Percentiles rank a stretch among this genome's conserved stretches.
These are phyloP conservation scores for Apamea epomidion DNA, from an alignment of 2,888 invertebrate species.

Conservation along the genomic window DNA sequence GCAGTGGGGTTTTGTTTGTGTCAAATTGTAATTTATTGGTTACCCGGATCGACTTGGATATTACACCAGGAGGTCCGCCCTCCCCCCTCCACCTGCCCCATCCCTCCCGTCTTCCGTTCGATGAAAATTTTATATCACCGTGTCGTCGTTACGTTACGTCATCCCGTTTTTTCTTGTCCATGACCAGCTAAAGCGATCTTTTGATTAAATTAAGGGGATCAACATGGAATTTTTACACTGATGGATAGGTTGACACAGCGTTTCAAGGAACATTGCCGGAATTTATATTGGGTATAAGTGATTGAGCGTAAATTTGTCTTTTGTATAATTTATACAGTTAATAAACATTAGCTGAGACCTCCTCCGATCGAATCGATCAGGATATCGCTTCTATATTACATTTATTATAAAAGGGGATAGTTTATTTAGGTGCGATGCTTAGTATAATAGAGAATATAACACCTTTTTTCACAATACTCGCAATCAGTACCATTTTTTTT, in stretches of 20 bases:
- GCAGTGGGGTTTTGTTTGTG: slow-evolving; percentile 87
- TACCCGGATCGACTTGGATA: slow-evolving; percentile 87
- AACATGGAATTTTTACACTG: slow-evolving; percentile 89
- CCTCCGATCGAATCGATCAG: slow-evolving; percentile 74
- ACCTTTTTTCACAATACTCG: background rate
- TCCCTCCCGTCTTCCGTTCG: slow-evolving; percentile 74
- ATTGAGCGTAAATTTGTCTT: slow-evolving; percentile 84
- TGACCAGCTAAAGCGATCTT: slow-evolving; percentile 88
- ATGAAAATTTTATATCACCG: slow-evolving; percentile 89
- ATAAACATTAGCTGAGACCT: slow-evolving; percentile 81
- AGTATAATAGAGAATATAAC: background rate
- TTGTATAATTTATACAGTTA: slow-evolving; percentile 85
- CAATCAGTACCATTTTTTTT: background rate
- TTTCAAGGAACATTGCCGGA: slow-evolving; percentile 85
- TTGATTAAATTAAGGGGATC: slow-evolving; percentile 90
- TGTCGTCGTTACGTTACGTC: slow-evolving; percentile 86
- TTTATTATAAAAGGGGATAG: slow-evolving; percentile 38
- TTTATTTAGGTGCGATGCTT: slow-evolving; percentile 26
- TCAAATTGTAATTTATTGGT: slow-evolving; percentile 90
- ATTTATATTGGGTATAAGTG: slow-evolving; percentile 89
- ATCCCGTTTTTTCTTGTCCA: slow-evolving; percentile 87
- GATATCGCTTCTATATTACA: slow-evolving; percentile 56
- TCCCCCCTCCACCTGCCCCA: slow-evolving; percentile 52
- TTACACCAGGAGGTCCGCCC: slow-evolving; percentile 81
- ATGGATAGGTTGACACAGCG: slow-evolving; percentile 90